A percentile compares a stretch with the other conserved stretches of the same genome.
These are phyloP conservation scores for Cephus spinipes DNA, from an alignment of 2,888 invertebrate genomes.

Conservation along the genomic window DNA sequence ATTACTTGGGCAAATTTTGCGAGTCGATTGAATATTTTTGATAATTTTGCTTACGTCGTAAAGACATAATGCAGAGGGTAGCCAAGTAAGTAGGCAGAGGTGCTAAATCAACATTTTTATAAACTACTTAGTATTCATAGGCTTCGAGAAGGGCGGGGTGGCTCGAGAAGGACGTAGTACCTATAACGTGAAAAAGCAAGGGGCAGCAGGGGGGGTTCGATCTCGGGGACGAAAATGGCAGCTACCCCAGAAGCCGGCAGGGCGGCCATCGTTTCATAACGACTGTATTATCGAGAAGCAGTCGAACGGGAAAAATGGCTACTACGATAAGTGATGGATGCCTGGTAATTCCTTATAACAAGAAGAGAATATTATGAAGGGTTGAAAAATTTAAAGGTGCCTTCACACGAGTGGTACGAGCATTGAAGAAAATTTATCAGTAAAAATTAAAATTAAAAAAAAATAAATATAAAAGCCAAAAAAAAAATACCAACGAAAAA, in stretches of 20 bases:
- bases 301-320: slow-evolving; percentile 20
- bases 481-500: background rate
- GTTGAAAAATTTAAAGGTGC: too few relatives aligned
- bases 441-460: too few relatives aligned
- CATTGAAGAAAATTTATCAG: too few relatives aligned
- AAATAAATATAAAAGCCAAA: too few relatives aligned
- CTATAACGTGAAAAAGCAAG: slow-evolving; percentile 41
- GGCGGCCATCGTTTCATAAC: slow-evolving; percentile 49
- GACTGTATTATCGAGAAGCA: slow-evolving; percentile 51
- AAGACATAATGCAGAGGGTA: slow-evolving; percentile 18
- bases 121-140: slow-evolving; percentile 65
- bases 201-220: slow-evolving; percentile 43
- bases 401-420: too few relatives aligned
- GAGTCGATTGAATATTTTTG: too few relatives aligned
- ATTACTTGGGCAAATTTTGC: too few relatives aligned
- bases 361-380: too few relatives aligned
- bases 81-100: slow-evolving; percentile 48
- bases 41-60: background rate
- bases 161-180: slow-evolving; percentile 38
- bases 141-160: slow-evolving; percentile 32
- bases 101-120: slow-evolving; percentile 66
- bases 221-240: slow-evolving; percentile 31
- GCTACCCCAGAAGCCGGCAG: background rate
- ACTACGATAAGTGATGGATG: slow-evolving; percentile 16
- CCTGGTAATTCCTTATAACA: slow-evolving; percentile 4